Percentiles rank a stretch among this genome's conserved stretches.
Evolutionary conservation across 1,140 invertebrate genomes (phyloP).

Genomic region (Gonioctena quinquepunctata): DNA sequence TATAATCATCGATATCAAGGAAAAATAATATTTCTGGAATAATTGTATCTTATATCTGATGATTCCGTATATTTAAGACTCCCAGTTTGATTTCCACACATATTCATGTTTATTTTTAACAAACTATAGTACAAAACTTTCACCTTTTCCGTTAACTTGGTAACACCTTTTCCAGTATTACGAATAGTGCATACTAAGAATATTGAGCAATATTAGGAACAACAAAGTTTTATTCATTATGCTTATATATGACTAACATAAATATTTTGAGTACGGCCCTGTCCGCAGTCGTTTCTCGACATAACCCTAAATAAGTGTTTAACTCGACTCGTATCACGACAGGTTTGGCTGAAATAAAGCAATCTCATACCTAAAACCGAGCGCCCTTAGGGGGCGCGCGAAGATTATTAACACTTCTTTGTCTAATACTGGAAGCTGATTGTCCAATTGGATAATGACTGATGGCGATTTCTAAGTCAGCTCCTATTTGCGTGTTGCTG

Average conservation of each 20-base stretch:
- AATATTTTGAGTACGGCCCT: not conserved
- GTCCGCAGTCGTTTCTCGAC: not conserved
- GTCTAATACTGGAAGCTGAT: constrained; percentile 7
- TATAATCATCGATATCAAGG: too few relatives aligned
- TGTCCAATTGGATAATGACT: not conserved
- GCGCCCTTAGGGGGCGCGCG: not conserved
- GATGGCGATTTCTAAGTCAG: not conserved
- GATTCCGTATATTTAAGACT: too few relatives aligned
- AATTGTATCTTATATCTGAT: too few relatives aligned
- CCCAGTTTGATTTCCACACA: too few relatives aligned
- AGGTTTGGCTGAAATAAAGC: constrained; percentile 23
- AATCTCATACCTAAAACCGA: constrained; percentile 18
- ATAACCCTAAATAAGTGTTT: constrained; percentile 28
- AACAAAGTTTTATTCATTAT: too few relatives aligned
- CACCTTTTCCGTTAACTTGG: too few relatives aligned
- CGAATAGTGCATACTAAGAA: too few relatives aligned
- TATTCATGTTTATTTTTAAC: too few relatives aligned
- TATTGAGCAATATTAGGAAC: too few relatives aligned
- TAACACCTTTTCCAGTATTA: too few relatives aligned
- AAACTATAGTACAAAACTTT: too few relatives aligned
- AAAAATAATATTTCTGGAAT: too few relatives aligned
- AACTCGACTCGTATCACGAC: constrained; percentile 21
- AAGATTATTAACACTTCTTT: constrained; percentile 6
- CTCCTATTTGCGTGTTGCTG: not conserved
- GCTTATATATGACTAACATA: not conserved